Percentiles rank a stretch among this genome's conserved stretches.
These are phyloP conservation scores for Rhadina sibilatrix DNA, from an alignment of 2,113 vertebrate species.

Conservation along the genomic window DNA sequence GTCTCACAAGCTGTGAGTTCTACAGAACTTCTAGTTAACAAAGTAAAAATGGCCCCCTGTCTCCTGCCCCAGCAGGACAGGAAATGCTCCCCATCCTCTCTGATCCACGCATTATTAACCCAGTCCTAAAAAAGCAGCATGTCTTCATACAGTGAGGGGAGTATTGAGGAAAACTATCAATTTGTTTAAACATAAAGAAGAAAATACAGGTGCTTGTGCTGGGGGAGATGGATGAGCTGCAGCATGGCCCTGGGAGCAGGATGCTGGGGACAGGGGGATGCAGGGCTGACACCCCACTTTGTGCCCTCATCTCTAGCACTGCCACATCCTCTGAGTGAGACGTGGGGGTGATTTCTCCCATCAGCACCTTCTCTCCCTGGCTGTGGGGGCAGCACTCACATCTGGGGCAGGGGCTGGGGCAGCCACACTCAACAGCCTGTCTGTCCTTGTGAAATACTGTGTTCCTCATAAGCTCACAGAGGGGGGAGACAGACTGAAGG, in stretches of 20 bases:
- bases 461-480: not conserved
- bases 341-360: not conserved
- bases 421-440: not conserved
- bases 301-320: not conserved
- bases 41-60: too few species aligned
- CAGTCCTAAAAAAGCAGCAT: not conserved
- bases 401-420: not conserved
- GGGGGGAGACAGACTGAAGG: not conserved
- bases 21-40: too few species aligned
- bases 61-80: not conserved
- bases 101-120: not conserved
- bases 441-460: conserved; percentile 36
- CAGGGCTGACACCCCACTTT: not conserved
- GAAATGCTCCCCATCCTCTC: not conserved
- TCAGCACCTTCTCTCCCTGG: not conserved
- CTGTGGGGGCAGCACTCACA: not conserved
- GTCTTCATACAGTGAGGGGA: not conserved
- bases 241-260: not conserved
- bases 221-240: not conserved
- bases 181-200: not conserved
- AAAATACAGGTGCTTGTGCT: not conserved
- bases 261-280: rapidly evolving
- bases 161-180: not conserved
- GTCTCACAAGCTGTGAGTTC: too few species aligned
- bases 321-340: rapidly evolving